Base-by-base conservation (phyloP, 2,888 invertebrate genomes). In the Macropis europaea region DNA sequence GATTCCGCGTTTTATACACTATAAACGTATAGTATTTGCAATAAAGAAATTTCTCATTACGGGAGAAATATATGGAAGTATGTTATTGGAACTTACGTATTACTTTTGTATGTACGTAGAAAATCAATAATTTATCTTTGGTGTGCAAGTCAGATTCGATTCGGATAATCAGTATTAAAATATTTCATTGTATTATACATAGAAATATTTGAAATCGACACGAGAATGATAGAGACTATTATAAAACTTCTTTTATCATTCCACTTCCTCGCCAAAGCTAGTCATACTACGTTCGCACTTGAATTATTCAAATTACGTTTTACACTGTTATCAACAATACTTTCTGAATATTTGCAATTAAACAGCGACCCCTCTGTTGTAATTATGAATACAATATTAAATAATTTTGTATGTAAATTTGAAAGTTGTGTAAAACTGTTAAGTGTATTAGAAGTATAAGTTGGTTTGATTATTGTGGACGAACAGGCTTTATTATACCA, bases 101-200 rank as follows among this genome's bases (percentile, higher is more conserved):
- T 6, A 28, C 30, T 11, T 7, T 19, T 13, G 7, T 3, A 34
- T 26, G 6, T 3, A n/a, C n/a, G n/a, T n/a, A n/a, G n/a, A n/a
- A n/a, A n/a, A n/a, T n/a, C n/a, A n/a, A n/a, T n/a, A n/a, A n/a
- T 47, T 47, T 17, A 13, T 6, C 15, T 19, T 36, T 19, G 6
- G 2, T 28, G 19, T 17, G 4, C 17, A 38, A 17, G 9, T n/a
- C n/a, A 22, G 42, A 15, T 34, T 42, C n/a, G 50, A 56, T 70
- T 70, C 50, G 50, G 43, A 71, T 70, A 71, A 72, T 62, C 40
- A n/a, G 7, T 43, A 32, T 50, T 40, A 15, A 42, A 62, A 36
- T n/a, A 40, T 62, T 62, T 50, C 32, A 9, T 34, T 57, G 50
- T 62, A 62, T 42, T 36, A 9, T 76, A 30, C 17, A 54, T 24